Conservation (phyloP, 2,888 invertebrate species). For the Cloeon dipterum region DNA sequence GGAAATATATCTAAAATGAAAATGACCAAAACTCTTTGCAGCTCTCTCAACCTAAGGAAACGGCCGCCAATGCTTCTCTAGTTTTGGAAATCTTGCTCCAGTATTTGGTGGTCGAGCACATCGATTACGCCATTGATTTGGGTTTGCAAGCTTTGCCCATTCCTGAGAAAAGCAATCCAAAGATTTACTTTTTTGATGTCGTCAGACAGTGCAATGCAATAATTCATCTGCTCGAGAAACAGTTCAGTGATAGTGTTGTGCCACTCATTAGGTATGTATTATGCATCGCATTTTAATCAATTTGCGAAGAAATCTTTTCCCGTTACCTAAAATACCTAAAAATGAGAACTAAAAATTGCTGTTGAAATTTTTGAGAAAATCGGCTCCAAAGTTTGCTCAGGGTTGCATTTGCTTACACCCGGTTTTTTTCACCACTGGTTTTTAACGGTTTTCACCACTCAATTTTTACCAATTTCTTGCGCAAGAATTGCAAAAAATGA, state of each 20-base stretch:
- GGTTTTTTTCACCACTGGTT: no score
- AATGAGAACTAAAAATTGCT: no score
- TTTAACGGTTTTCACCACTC: no score
- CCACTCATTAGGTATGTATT: conserved; percentile 66
- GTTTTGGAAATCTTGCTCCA: conserved; percentile 68
- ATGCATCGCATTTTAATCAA: conserved; percentile 5
- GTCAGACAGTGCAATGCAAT: conserved; percentile 86
- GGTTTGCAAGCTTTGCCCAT: conserved; percentile 76
- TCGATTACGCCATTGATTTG: conserved; percentile 88
- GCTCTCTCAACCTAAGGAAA: conserved; percentile 57
- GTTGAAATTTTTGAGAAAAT: conserved; percentile 2
- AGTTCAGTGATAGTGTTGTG: conserved; percentile 70
- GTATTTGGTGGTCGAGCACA: conserved; percentile 71
- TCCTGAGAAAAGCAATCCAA: conserved; percentile 69
- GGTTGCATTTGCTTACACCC: neutral
- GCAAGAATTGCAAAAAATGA: no score
- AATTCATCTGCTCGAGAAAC: conserved; percentile 78
- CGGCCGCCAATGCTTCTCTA: conserved; percentile 50
- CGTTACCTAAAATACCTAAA: no score
- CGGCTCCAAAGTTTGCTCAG: no score
- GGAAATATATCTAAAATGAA: neutral
- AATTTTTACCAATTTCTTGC: no score
- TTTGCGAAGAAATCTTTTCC: no score
- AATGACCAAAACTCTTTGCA: conserved; percentile 13
- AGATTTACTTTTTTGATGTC: conserved; percentile 82